Evolutionary conservation across 2,888 invertebrate genomes (phyloP), one percentile per base, ranked within the genome.

Genomic region (Dryadula phaetusa): DNA sequence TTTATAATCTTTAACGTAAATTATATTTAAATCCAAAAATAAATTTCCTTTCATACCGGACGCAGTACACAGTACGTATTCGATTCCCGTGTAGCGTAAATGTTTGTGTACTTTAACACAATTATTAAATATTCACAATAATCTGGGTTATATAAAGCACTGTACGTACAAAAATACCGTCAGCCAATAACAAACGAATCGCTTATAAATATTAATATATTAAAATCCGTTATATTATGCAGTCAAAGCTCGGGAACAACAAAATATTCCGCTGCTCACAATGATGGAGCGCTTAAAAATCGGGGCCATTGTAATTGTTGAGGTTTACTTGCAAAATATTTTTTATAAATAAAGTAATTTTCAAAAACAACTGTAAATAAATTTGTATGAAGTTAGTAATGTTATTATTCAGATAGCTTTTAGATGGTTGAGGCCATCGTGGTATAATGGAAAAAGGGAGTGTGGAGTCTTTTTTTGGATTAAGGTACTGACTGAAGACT

Each of bases 151-250:
- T 63, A 54, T 28, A 62, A 53, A 76, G 73, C 44, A 42, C 67
- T 69, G 70, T n/a, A 25, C 7, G 70, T n/a, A 25, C 7, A 52
- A 52, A n/a, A 16, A 28, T 32, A 52, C 16, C 28, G 28, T 12
- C 52, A 70, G 63, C 77, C 79, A 82, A 81, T 81, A 82, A 80
- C 81, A 83, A 85, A 82, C 82, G 81, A 81, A 82, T 81, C 78
- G 78, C 83, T 84, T 84, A 87, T 88, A 86, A 86, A 88, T 86
- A 87, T 87, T 87, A 85, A 88, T 80, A 83, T 86, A 87, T 87
- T 88, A 83, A 85, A 87, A 87, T 87, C 75, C 73, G 76, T 75
- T 80, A 78, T 80, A 86, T 86, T 86, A 88, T 85, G 83, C 85
- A 87, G 83, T 81, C 84, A 81, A 84, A 84, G 79, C 78, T 79